Evolutionary conservation across 2,113 vertebrate genomes (phyloP), one percentile per base, ranked within the genome.

Genomic region (Grus americana): DNA sequence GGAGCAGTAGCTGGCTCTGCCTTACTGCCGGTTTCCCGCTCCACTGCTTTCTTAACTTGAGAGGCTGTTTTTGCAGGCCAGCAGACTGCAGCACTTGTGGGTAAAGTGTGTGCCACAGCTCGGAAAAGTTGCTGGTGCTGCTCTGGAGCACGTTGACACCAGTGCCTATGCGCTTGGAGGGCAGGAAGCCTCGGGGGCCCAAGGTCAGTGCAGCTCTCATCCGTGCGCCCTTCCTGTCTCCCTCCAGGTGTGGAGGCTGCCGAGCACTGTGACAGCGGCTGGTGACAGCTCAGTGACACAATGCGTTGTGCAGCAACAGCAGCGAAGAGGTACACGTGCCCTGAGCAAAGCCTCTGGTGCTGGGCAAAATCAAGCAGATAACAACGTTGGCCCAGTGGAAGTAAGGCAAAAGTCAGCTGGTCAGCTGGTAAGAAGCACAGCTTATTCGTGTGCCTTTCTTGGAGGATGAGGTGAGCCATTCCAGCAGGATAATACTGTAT

Each of bases 371-470:
- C 38, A 73, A 62, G 38, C n/a, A 42, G 57, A n/a, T 55, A 52
- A 63, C 46, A 70, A 20, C 9, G 0, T 9, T 71, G 68, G 21
- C 65, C 92, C 8, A 1, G 57, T 63, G 79, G 72, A 91, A 92
- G 68, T 59, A 49, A 92, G 72, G 59, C 65, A 46, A 24, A 87
- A 78, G 55, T 44, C 73, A 91, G 62, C 54, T 73, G 59, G 42
- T 86, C 84, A 62, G 62, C 68, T 65, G 92, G 83, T 84, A 87
- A 93, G 87, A 87, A 93, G 58, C 52, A 30, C 42, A 23, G 30
- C 46, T 96, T 88, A 34, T 50, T 92, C 15, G 0, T 82, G 10
- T 15, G 21, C 47, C 30, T 86, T 67, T 82, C 42, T 54, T 74
- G 58, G 71, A 80, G 63, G 24, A 47, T 8, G 38, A 83, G 50